phyloP scores from a whole-genome alignment of 2,113 vertebrate species.

The Engystomops pustulosus region DNA sequence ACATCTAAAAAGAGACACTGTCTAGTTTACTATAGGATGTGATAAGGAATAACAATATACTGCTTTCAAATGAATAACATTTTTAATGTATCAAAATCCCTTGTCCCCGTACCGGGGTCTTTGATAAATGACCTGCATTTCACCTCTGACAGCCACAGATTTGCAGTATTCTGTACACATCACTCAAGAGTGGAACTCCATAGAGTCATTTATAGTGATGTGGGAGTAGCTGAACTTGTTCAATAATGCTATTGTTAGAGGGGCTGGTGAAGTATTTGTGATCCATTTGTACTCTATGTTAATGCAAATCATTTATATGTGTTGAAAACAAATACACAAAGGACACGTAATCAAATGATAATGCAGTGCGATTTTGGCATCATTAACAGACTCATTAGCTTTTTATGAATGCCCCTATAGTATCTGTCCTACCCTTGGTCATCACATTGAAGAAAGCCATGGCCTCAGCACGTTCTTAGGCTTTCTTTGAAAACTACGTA shows the following conservation, averaged over 20 bases:
- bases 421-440: conserved; percentile 37
- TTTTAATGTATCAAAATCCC: not conserved
- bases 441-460: conserved; percentile 16
- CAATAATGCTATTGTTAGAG: conserved; percentile 49
- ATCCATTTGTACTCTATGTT: conserved; percentile 41
- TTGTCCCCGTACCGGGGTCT: not conserved
- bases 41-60: not conserved
- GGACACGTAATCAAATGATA: conserved; percentile 42
- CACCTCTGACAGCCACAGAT: conserved; percentile 23
- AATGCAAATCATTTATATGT: conserved; percentile 53
- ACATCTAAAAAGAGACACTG: not conserved
- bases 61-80: not conserved
- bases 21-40: not conserved
- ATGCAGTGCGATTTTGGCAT: conserved; percentile 30
- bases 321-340: conserved; percentile 33
- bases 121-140: conserved; percentile 28
- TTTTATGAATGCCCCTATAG: conserved; percentile 44
- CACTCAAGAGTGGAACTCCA: conserved; percentile 14
- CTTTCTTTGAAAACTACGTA: conserved; percentile 14
- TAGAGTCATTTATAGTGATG: conserved; percentile 43
- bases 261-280: conserved; percentile 34
- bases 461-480: conserved; percentile 25
- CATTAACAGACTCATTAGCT: conserved; percentile 43
- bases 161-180: conserved; percentile 30
- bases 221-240: conserved; percentile 18